These are phyloP conservation scores for Pseudorectes ferrugineus DNA, from an alignment of 2,113 vertebrate genomes.

Conservation along the genomic window DNA sequence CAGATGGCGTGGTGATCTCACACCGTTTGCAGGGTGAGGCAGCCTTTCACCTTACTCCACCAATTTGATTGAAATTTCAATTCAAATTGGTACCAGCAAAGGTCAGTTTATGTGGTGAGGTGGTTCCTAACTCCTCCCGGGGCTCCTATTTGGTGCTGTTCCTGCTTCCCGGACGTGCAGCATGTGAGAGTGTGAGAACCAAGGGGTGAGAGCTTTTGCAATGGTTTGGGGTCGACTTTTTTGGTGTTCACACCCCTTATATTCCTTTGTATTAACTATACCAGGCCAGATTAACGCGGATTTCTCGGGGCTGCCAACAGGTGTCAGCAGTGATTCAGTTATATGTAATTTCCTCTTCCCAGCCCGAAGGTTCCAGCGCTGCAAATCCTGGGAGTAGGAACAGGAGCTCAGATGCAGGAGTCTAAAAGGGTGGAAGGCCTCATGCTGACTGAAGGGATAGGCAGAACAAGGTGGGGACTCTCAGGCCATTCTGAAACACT, in stretches of 20 bases:
- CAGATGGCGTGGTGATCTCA: neutral
- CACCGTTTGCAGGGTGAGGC: fast-evolving
- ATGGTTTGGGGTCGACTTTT: neutral
- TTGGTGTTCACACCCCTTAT: fast-evolving
- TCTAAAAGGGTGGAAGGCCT: neutral
- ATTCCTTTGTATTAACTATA: neutral
- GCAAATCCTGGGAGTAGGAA: fast-evolving
- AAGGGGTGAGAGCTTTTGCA: neutral
- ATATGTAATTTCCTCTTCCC: neutral
- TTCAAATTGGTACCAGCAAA: neutral
- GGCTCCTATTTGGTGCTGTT: fast-evolving
- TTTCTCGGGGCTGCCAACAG: neutral
- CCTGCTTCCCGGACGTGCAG: too few species aligned
- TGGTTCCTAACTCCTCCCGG: neutral
- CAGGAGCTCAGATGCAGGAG: neutral
- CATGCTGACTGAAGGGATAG: neutral
- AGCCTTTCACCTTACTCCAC: neutral
- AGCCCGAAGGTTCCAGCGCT: fast-evolving
- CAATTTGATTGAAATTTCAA: neutral
- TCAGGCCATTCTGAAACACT: fast-evolving
- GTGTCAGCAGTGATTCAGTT: conserved; percentile 4
- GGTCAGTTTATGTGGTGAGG: neutral
- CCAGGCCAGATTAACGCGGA: too few species aligned
- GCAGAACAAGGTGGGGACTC: neutral
- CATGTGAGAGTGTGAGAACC: neutral